Evolutionary conservation across 1,140 invertebrate species (phyloP), one percentile per base, ranked within the genome.

Genomic region (Galleria mellonella): DNA sequence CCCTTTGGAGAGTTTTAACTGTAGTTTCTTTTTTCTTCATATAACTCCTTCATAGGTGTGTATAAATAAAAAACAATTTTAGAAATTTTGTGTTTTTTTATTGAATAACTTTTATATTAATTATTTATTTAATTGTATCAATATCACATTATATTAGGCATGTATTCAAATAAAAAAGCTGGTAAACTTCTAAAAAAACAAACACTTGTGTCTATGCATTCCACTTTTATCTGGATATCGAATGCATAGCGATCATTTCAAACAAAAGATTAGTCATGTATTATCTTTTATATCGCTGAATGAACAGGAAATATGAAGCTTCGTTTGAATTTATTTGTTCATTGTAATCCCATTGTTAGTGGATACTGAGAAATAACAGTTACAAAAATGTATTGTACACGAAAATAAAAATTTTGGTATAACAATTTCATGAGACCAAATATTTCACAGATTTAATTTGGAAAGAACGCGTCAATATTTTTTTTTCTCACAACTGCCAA

Each of bases 71-170:
- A 44, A 30, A 46, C 11, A 14, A 13, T 28, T 11, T 30, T 72
- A 72, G 67, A 76, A 83, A 79, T 78, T 83, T 83, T 82, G 67
- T 76, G 72, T 77, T 84, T 82, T 43, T 81, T 84, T 82, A 77
- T 81, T 84, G 75, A 84, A 77, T 76, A 76, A 60, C 69, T 77
- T 84, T 72, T 76, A 62, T 78, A 68, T 66, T 68, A 66, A 69
- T 40, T 45, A 32, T 42, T 35, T 28, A 40, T 13, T 52, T 72
- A 59, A 63, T 40, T 55, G 63, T 62, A 68, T 79, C 72, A 76
- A 74, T 83, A 83, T 82, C 77, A 79, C 76, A 65, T 66, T 65
- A 71, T 51, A 72, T 71, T 75, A 78, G 65, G 58, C 62, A 70
- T 68, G 68, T 81, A 79, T 82, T 83, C 70, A 78, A 78, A 57